A percentile compares a stretch with the other conserved stretches of the same genome.
These are phyloP conservation scores for Apodemia zela DNA, from an alignment of 2,888 invertebrate genomes.

Conservation along the genomic window DNA sequence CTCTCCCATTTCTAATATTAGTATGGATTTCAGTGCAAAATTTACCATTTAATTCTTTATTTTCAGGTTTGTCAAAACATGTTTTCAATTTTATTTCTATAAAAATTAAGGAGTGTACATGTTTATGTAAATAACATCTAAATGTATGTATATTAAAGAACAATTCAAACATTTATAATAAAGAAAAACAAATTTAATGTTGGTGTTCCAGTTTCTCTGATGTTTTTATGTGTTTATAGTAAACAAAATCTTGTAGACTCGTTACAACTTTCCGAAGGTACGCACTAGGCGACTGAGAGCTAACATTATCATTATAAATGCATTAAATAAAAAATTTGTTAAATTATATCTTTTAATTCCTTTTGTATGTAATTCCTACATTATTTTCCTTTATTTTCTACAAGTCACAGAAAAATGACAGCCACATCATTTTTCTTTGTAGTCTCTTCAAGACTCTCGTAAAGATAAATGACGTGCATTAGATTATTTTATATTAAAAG, in stretches of 20 bases:
- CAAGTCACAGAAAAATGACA: no score
- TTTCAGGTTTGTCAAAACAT: not conserved
- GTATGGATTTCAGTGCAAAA: not conserved
- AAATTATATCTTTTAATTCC: constrained; percentile 54
- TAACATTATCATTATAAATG: constrained; percentile 79
- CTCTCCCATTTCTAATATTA: no score
- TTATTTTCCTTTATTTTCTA: no score
- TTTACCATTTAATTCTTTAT: not conserved
- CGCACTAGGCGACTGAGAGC: constrained; percentile 80
- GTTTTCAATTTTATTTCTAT: constrained; percentile 16
- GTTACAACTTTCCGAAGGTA: constrained; percentile 80
- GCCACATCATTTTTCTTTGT: no score
- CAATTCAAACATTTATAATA: not conserved
- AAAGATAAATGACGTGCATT: no score
- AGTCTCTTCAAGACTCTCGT: no score
- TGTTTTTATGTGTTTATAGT: constrained; percentile 28
- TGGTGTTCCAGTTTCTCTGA: not conserved
- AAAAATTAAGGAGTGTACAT: not conserved
- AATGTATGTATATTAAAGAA: not conserved
- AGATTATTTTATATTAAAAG: no score
- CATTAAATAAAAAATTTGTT: constrained; percentile 79
- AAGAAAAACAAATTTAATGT: not conserved
- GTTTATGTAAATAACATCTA: not conserved
- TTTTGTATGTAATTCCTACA: not conserved
- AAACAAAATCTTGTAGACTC: constrained; percentile 49